Evolutionary conservation across 2,797 vertebrate genomes (phyloP).

Genomic region (Gallirallus australis): DNA sequence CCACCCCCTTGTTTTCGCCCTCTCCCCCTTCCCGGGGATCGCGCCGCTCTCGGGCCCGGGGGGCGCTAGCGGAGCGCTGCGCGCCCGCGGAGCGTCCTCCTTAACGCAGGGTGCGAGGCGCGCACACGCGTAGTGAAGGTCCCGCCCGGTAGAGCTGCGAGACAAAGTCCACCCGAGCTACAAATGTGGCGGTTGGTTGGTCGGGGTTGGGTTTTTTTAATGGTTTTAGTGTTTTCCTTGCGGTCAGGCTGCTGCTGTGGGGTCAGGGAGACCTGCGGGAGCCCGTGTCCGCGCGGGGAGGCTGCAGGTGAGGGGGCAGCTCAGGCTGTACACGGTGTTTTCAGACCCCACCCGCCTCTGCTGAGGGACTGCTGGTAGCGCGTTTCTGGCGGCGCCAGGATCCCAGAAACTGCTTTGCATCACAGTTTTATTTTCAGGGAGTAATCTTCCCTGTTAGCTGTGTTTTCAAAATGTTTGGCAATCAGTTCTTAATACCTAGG

Average conservation of each 20-base stretch:
- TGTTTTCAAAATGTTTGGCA: background rate
- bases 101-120: too few species aligned
- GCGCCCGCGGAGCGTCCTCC: background rate
- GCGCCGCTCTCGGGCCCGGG: background rate
- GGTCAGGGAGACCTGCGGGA: background rate
- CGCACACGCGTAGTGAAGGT: background rate
- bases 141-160: background rate
- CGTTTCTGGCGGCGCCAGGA: background rate
- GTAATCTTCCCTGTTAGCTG: background rate
- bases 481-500: background rate
- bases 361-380: background rate
- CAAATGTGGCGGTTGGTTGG: too few species aligned
- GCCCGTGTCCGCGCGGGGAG: rapidly evolving
- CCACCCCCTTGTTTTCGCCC: background rate
- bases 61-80: background rate
- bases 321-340: background rate
- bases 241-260: background rate
- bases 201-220: background rate
- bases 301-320: background rate
- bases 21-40: background rate
- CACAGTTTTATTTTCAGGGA: background rate
- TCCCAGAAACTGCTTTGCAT: background rate
- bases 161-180: background rate
- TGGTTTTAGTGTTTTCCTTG: background rate
- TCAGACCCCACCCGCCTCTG: background rate